A percentile compares a stretch with the other conserved stretches of the same genome.
Conservation (phyloP, 2,797 vertebrate genomes). For the Strix occidentalis region DNA sequence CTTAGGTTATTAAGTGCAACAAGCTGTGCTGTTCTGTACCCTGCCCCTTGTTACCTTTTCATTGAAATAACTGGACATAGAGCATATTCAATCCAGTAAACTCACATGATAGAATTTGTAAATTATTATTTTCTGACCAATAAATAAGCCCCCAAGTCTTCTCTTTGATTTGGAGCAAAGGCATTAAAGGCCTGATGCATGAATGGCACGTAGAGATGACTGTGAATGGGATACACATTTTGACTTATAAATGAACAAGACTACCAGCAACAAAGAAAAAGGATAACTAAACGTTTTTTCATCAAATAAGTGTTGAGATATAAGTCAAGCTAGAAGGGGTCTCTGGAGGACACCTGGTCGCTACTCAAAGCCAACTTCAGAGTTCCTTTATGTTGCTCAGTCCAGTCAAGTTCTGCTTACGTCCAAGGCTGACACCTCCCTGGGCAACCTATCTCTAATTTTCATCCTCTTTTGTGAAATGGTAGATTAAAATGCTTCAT, state of each 20-base stretch:
- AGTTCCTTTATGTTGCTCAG: background rate
- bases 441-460: background rate
- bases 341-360: background rate
- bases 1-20: background rate
- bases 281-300: background rate
- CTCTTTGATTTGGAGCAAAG: background rate
- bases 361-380: background rate
- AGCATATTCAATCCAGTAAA: conserved; percentile 9
- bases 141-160: background rate
- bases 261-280: background rate
- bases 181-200: background rate
- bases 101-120: background rate
- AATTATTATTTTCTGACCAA: background rate
- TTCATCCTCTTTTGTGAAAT: background rate
- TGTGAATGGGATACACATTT: background rate
- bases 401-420: background rate
- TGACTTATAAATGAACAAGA: background rate
- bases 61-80: background rate
- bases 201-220: background rate
- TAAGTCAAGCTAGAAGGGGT: background rate
- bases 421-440: background rate
- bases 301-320: rapidly evolving
- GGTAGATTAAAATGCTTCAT: background rate
- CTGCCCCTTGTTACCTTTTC: background rate
- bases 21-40: background rate